These are phyloP conservation scores for Lophius piscatorius DNA, from an alignment of 2,113 vertebrate genomes.

Conservation along the genomic window DNA sequence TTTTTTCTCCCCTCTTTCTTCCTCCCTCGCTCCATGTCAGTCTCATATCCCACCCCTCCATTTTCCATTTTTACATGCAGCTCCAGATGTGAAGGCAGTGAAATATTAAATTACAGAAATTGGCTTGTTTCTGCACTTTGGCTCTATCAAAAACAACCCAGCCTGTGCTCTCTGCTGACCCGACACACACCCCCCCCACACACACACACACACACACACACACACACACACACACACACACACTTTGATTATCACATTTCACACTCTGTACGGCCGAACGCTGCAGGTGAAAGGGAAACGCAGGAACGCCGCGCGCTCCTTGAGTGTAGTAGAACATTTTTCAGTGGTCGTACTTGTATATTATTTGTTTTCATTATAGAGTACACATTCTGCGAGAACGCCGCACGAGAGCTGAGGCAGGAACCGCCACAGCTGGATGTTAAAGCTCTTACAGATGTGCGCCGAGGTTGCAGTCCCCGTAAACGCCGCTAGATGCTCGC, in stretches of 20 bases:
- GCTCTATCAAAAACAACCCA: slow-evolving; percentile 80
- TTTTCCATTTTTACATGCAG: slow-evolving; percentile 85
- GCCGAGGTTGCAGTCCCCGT: slow-evolving; percentile 1
- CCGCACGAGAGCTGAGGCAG: slow-evolving; percentile 3
- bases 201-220: slow-evolving; percentile 29
- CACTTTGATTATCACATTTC: slow-evolving; percentile 39
- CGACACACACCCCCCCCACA: slow-evolving; percentile 34
- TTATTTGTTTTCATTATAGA: slow-evolving; percentile 4
- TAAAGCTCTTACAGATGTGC: neutral
- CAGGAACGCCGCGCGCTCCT: neutral
- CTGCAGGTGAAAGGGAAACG: slow-evolving; percentile 7
- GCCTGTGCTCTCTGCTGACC: slow-evolving; percentile 56
- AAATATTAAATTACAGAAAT: slow-evolving; percentile 86
- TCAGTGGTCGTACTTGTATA: neutral
- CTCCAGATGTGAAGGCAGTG: slow-evolving; percentile 84
- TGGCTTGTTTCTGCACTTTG: slow-evolving; percentile 81
- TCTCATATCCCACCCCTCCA: slow-evolving; percentile 78
- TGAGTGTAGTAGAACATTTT: neutral
- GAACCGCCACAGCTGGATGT: slow-evolving; percentile 5
- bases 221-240: slow-evolving; percentile 29
- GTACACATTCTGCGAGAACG: neutral
- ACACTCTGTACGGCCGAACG: slow-evolving; percentile 14
- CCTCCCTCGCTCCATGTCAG: slow-evolving; percentile 71
- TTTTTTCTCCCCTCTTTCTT: slow-evolving; percentile 65
- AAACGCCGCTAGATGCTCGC: slow-evolving; percentile 28